These are phyloP conservation scores for Dryobota labecula DNA, from an alignment of 2,888 invertebrate genomes.

Conservation along the genomic window DNA sequence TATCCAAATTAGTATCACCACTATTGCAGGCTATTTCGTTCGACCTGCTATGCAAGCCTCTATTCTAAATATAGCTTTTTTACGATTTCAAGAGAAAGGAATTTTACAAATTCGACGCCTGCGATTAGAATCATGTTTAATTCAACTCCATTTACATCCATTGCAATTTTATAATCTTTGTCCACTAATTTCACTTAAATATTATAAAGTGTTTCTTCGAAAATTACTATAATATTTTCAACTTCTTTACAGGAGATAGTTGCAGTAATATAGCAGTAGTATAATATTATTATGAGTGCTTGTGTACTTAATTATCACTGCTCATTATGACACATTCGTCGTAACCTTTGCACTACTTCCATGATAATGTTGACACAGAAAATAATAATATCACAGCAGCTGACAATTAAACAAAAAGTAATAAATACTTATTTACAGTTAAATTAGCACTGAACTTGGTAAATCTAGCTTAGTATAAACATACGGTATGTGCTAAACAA, in stretches of 20 bases:
- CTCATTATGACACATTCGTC: slow-evolving; percentile 1
- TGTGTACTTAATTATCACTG: slow-evolving; percentile 28
- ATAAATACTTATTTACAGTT: slow-evolving; percentile 21
- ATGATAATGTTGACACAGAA: slow-evolving; percentile 13
- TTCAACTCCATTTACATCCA: slow-evolving; percentile 2
- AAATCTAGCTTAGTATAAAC: slow-evolving; percentile 19
- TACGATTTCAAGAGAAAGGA: slow-evolving; percentile 4
- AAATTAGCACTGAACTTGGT: slow-evolving; percentile 26
- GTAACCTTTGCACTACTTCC: slow-evolving; percentile 42
- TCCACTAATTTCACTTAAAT: not conserved
- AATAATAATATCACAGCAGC: slow-evolving; percentile 3
- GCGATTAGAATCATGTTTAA: slow-evolving; percentile 7
- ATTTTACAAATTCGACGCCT: slow-evolving; percentile 9
- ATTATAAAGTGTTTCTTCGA: not conserved
- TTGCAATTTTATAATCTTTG: not conserved
- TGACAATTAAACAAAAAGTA: not conserved
- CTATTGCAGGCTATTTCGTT: not conserved
- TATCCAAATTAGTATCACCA: not conserved
- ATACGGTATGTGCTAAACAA: slow-evolving; percentile 9
- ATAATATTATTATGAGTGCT: slow-evolving; percentile 17
- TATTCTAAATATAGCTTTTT: not conserved
- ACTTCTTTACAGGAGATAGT: not conserved
- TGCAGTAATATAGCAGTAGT: slow-evolving; percentile 5
- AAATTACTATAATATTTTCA: not conserved
- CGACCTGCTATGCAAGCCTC: not conserved